Conservation (phyloP, 2,797 vertebrate species). For the Enteromius paludinosus region DNA sequence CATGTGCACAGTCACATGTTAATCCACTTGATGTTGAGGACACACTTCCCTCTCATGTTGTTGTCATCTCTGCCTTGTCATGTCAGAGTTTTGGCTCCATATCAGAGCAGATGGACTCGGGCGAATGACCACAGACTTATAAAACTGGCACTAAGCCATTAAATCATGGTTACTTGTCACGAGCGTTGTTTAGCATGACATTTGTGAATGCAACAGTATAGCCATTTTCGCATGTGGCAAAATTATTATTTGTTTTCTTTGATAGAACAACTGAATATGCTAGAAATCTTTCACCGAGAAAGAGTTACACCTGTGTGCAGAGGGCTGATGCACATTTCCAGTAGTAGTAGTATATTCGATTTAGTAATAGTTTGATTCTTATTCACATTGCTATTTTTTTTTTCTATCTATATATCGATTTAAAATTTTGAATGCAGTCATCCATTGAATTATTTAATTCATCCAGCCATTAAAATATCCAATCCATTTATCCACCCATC, state of each 20-base stretch:
- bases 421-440: too few species aligned
- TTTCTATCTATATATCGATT: background rate
- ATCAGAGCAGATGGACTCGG: slow-evolving; percentile 34
- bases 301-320: background rate
- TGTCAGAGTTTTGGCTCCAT: slow-evolving; percentile 20
- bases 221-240: background rate
- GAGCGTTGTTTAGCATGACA: background rate
- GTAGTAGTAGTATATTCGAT: too few species aligned
- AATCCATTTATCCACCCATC: background rate
- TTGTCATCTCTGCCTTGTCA: slow-evolving; percentile 38
- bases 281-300: background rate
- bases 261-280: background rate
- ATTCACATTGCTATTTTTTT: background rate
- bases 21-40: slow-evolving; percentile 11
- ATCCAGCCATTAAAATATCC: background rate
- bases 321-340: background rate
- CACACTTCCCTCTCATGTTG: background rate
- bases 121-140: slow-evolving; percentile 20
- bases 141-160: background rate
- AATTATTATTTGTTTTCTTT: background rate
- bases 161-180: background rate
- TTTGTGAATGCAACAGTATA: background rate
- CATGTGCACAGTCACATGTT: slow-evolving; percentile 29
- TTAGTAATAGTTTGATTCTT: background rate
- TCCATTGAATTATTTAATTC: background rate